These are phyloP conservation scores for Pomacea canaliculata DNA, from an alignment of 2,888 invertebrate species.

Conservation along the genomic window DNA sequence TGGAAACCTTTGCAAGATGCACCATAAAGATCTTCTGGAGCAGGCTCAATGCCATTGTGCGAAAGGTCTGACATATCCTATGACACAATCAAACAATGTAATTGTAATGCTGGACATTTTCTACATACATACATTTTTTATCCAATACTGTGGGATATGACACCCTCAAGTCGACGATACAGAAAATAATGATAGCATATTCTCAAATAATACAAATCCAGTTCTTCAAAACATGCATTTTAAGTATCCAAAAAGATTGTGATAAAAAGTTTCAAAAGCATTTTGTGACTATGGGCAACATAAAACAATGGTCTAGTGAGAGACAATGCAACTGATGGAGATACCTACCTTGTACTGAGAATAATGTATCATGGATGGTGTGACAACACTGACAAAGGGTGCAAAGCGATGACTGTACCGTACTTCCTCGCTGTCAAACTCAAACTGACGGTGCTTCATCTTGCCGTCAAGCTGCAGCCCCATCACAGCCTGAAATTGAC, in stretches of 20 bases:
- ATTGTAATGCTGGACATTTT: no score
- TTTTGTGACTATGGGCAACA: no score
- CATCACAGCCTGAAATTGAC: slow-evolving; percentile 80
- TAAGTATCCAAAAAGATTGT: no score
- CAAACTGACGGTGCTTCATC: slow-evolving; percentile 83
- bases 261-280: no score
- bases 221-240: no score
- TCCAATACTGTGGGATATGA: no score
- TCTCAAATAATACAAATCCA: no score
- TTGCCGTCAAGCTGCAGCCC: slow-evolving; percentile 91
- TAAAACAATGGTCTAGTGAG: no score
- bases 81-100: slow-evolving; percentile 71
- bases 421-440: slow-evolving; percentile 92
- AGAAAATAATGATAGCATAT: no score
- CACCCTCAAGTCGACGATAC: no score
- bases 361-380: slow-evolving; percentile 93
- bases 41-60: slow-evolving; percentile 61
- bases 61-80: slow-evolving; percentile 80
- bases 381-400: slow-evolving; percentile 86
- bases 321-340: no score
- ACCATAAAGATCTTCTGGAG: slow-evolving; percentile 75
- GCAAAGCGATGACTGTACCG: slow-evolving; percentile 94
- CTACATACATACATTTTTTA: no score
- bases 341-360: slow-evolving; percentile 67
- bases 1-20: slow-evolving; percentile 93